These are phyloP conservation scores for Oncorhynchus keta DNA, from an alignment of 2,113 vertebrate genomes.

Conservation along the genomic window DNA sequence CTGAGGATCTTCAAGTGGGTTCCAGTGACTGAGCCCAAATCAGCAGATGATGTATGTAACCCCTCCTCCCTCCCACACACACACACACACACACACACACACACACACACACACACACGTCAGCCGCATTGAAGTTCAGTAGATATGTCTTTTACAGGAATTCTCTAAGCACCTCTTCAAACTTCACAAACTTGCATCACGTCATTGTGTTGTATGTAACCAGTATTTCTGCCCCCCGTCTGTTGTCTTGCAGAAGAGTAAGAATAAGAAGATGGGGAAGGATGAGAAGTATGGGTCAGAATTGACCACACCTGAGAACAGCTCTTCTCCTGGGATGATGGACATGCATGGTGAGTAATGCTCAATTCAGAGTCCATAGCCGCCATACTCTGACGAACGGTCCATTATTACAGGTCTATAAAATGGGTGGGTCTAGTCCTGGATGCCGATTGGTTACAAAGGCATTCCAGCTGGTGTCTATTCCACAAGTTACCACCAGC, in stretches of 20 bases:
- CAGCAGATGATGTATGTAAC: conserved; percentile 85
- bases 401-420: neutral
- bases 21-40: conserved; percentile 93
- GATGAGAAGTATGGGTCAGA: conserved; percentile 95
- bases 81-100: too few species aligned
- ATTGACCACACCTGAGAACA: conserved; percentile 95
- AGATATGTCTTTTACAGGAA: too few species aligned
- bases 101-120: too few species aligned
- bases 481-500: too few species aligned
- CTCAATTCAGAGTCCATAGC: neutral
- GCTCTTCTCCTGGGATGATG: conserved; percentile 97
- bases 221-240: conserved; percentile 53
- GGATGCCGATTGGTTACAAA: too few species aligned
- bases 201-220: neutral
- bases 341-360: conserved; percentile 89
- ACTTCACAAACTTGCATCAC: neutral
- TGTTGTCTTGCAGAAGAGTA: conserved; percentile 74
- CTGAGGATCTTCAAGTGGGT: conserved; percentile 99
- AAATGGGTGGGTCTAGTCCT: too few species aligned
- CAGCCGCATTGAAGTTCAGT: too few species aligned
- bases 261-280: conserved; percentile 86
- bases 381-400: neutral
- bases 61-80: neutral
- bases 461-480: too few species aligned
- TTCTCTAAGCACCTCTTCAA: too few species aligned